Evolutionary conservation across 2,888 invertebrate species (phyloP).

Genomic region (Tenthredo scrophulariae): DNA sequence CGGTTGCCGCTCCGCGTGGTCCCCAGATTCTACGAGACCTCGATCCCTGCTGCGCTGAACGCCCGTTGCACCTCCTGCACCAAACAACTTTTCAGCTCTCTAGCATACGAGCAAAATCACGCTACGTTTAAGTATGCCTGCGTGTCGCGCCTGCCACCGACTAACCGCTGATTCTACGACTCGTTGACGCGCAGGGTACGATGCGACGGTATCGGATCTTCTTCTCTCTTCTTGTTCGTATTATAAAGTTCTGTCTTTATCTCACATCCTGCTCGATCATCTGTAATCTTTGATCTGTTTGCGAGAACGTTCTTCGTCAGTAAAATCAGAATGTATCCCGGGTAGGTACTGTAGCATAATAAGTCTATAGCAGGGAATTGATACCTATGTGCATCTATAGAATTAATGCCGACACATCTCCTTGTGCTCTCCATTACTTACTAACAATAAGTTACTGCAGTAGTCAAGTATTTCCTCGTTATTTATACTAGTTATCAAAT

Average conservation of each 20-base stretch:
- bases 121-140: not conserved
- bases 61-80: constrained; percentile 4
- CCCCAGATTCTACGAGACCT: constrained; percentile 25
- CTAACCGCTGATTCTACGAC: constrained; percentile 25
- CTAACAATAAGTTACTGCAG: no score
- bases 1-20: constrained; percentile 23
- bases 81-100: constrained; percentile 13
- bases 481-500: not conserved
- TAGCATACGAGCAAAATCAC: constrained; percentile 16
- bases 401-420: no score
- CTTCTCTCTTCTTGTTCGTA: not conserved
- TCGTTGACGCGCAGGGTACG: not conserved
- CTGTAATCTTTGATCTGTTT: not conserved
- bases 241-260: not conserved
- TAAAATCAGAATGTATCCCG: no score
- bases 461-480: not conserved
- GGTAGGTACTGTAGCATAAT: no score
- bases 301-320: no score
- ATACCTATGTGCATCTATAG: no score
- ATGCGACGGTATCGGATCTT: not conserved
- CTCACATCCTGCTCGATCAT: constrained; percentile 4
- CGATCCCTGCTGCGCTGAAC: constrained; percentile 24
- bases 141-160: not conserved
- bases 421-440: no score
- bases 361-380: no score